Evolutionary conservation across 1,140 invertebrate species (phyloP), one percentile per base, ranked within the genome.

Genomic region (Odontomachus brunneus): DNA sequence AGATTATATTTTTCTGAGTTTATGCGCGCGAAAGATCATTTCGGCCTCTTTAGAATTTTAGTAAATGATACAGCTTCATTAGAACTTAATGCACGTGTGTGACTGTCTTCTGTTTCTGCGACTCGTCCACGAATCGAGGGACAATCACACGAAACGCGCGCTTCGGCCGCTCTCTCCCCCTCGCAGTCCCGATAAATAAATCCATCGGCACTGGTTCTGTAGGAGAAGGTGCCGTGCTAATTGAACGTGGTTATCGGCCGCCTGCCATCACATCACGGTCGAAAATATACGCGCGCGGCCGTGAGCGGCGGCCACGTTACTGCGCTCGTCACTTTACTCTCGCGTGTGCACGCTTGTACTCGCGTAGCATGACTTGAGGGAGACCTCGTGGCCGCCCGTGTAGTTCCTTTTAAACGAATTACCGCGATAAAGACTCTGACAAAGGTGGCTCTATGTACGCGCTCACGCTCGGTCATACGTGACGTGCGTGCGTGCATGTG

Each of bases 361-460:
- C 89, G 91, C 85, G 91, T 87, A 86, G 90, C 83, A 92, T 92
- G 92, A 91, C 91, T 92, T 82, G 38, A 75, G 83, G 80, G 83
- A 48, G 53, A 63, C 71, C 38, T 84, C 73, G 67, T 78, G 85
- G 80, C 75, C 75, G 75, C 63, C 81, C 69, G 57, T 89, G 74
- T 89, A 82, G 88, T 83, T 87, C 84, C 81, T 82, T 85, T 91
- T 92, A 92, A 93, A 92, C 88, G 90, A 91, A 92, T 92, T 92
- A 91, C 71, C 84, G 63, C 88, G 86, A 91, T 88, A 89, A 89
- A 90, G 87, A 90, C 75, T 60, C 71, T 59, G 57, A 90, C 84
- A 84, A 81, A 88, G 67, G 62, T 63, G 57, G 17, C 55, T 75
- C 67, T 65, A 78, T 78, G 60, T 76, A 44, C 78, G 62, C 38